Conservation (phyloP, 2,113 vertebrate species). For the Rhombomys opimus region DNA sequence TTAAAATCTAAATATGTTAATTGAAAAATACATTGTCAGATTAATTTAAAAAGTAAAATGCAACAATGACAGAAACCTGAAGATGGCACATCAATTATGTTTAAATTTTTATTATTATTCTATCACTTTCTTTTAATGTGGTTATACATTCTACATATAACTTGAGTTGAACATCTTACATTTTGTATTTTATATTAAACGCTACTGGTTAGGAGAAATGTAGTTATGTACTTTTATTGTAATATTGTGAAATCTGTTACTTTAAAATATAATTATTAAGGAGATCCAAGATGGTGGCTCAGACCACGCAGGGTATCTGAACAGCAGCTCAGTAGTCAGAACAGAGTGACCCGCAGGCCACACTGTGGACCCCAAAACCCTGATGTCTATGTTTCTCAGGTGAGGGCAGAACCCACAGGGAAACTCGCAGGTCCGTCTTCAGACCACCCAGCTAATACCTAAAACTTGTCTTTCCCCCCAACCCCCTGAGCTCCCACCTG, state of each 20-base stretch:
- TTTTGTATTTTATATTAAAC: conserved; percentile 22
- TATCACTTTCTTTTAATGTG: conserved; percentile 50
- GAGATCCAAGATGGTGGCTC: too few species aligned
- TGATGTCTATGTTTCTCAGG: too few species aligned
- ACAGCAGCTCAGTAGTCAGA: too few species aligned
- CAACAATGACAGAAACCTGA: conserved; percentile 28
- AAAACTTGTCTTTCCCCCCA: too few species aligned
- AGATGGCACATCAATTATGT: not conserved
- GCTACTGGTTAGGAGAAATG: conserved; percentile 5
- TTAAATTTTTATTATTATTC: conserved; percentile 29
- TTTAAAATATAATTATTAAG: not conserved
- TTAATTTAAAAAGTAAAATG: conserved; percentile 42
- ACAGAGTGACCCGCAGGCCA: too few species aligned
- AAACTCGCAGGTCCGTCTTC: too few species aligned
- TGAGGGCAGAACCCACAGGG: too few species aligned
- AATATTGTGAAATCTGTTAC: conserved; percentile 50
- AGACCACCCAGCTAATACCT: too few species aligned
- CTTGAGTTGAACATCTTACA: conserved; percentile 40
- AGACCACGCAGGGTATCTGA: too few species aligned
- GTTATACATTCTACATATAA: conserved; percentile 31
- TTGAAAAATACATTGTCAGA: conserved; percentile 8
- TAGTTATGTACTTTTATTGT: not conserved
- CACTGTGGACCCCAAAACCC: too few species aligned
- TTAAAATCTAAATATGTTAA: conserved; percentile 16
- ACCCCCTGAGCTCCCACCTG: too few species aligned